These are phyloP conservation scores for Blastobasis lacticolella DNA, from an alignment of 2,888 invertebrate species.

Conservation along the genomic window DNA sequence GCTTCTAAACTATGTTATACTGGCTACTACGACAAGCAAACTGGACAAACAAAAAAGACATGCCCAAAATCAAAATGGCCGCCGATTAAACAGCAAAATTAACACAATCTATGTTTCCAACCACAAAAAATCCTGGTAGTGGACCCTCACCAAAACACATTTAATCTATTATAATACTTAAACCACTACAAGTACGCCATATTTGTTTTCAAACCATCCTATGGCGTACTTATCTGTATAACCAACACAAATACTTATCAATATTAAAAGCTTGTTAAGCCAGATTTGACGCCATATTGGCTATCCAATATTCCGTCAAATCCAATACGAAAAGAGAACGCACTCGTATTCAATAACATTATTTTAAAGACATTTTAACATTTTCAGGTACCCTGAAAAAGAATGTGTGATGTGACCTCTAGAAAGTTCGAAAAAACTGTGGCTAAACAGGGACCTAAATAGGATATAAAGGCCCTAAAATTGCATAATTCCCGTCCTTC, in stretches of 20 bases:
- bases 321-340: too few species aligned
- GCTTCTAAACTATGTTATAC: too few species aligned
- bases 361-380: too few species aligned
- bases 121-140: conserved; percentile 65
- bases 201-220: conserved; percentile 1
- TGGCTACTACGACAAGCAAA: conserved; percentile 2
- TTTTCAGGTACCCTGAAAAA: conserved; percentile 13
- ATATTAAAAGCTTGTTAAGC: conserved; percentile 33
- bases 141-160: conserved; percentile 34
- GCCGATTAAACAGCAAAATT: conserved; percentile 55
- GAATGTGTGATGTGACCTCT: conserved; percentile 21
- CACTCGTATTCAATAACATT: too few species aligned
- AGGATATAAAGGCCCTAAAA: conserved; percentile 25
- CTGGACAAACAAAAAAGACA: conserved; percentile 11
- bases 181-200: conserved; percentile 29
- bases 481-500: conserved; percentile 65
- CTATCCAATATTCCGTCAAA: too few species aligned
- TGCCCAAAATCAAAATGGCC: conserved; percentile 30
- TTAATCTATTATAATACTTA: conserved; percentile 29
- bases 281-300: conserved; percentile 27
- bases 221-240: conserved; percentile 27
- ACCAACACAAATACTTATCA: conserved; percentile 26
- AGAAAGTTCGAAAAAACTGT: conserved; percentile 6
- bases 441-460: conserved; percentile 21
- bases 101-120: conserved; percentile 14